Percentiles rank a stretch among this genome's conserved stretches.
phyloP scores from a whole-genome alignment of 2,797 vertebrate species.

The Silurus aristotelis region DNA sequence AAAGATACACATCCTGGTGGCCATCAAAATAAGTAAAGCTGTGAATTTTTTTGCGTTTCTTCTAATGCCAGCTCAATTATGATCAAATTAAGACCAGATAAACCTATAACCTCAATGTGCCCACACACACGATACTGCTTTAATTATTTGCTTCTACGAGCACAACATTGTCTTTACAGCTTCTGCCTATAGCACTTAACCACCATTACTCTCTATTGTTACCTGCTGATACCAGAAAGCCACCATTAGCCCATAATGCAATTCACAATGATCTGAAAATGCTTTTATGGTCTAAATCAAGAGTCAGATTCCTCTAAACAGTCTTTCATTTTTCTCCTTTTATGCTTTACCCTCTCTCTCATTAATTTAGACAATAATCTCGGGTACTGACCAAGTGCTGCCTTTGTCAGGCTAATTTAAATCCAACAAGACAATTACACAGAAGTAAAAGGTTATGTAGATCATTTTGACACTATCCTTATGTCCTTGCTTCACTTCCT shows the following conservation, averaged over 20 bases:
- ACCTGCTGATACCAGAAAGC: conserved; percentile 46
- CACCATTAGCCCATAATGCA: conserved; percentile 50
- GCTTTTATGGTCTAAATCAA: conserved; percentile 46
- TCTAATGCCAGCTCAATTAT: background rate
- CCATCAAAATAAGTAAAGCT: background rate
- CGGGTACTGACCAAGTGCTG: conserved; percentile 30
- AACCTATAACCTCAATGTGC: conserved; percentile 18
- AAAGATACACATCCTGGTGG: conserved; percentile 8
- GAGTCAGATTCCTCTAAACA: conserved; percentile 45
- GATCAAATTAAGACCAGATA: background rate
- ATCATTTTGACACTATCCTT: conserved; percentile 39
- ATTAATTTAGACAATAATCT: conserved; percentile 2
- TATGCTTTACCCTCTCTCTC: conserved; percentile 4
- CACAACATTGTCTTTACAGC: conserved; percentile 33
- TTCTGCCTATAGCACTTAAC: conserved; percentile 36
- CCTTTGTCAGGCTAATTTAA: background rate
- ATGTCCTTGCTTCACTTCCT: conserved; percentile 32
- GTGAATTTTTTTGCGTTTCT: background rate
- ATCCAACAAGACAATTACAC: background rate
- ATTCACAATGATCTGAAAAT: conserved; percentile 50
- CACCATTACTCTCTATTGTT: conserved; percentile 48
- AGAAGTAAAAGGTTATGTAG: background rate
- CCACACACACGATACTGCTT: conserved; percentile 3
- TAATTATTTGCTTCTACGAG: conserved; percentile 13
- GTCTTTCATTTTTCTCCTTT: conserved; percentile 17